Conservation (phyloP, 2,113 vertebrate species). For the Centropus unirufus region DNA sequence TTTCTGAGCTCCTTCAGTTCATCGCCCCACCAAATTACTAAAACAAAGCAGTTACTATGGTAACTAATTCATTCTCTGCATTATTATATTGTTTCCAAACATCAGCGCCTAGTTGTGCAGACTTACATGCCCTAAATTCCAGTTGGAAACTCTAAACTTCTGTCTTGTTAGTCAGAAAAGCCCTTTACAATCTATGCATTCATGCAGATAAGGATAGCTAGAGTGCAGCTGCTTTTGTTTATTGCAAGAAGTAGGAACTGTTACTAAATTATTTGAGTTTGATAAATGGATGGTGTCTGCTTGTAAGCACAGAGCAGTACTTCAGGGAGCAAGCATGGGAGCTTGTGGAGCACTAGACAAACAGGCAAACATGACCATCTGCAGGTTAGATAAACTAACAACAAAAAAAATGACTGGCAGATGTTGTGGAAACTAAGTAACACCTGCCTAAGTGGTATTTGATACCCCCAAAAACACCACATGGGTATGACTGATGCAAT, state of each 20-base stretch:
- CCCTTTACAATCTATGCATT: slow-evolving; percentile 59
- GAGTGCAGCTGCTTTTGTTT: slow-evolving; percentile 59
- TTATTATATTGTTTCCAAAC: slow-evolving; percentile 70
- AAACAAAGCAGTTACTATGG: slow-evolving; percentile 74
- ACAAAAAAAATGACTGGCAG: slow-evolving; percentile 19
- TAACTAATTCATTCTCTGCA: slow-evolving; percentile 69
- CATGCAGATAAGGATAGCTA: slow-evolving; percentile 29
- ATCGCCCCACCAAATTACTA: slow-evolving; percentile 66
- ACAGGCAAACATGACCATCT: slow-evolving; percentile 43
- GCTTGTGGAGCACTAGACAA: neutral
- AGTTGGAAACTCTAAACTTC: slow-evolving; percentile 65
- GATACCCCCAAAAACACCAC: slow-evolving; percentile 3
- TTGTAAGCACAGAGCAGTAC: neutral
- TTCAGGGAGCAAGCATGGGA: neutral
- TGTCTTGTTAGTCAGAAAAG: neutral
- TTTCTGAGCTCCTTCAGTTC: slow-evolving; percentile 54
- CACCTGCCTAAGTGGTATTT: slow-evolving; percentile 46
- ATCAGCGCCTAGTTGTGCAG: slow-evolving; percentile 1
- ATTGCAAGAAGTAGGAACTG: neutral
- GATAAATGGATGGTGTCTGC: slow-evolving; percentile 34
- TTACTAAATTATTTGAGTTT: slow-evolving; percentile 42
- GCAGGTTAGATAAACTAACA: slow-evolving; percentile 27
- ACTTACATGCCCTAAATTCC: slow-evolving; percentile 67
- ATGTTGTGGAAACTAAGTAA: slow-evolving; percentile 46
- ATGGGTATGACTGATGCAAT: neutral